These are phyloP conservation scores for Gila robusta DNA, from an alignment of 2,797 vertebrate genomes.

Conservation along the genomic window DNA sequence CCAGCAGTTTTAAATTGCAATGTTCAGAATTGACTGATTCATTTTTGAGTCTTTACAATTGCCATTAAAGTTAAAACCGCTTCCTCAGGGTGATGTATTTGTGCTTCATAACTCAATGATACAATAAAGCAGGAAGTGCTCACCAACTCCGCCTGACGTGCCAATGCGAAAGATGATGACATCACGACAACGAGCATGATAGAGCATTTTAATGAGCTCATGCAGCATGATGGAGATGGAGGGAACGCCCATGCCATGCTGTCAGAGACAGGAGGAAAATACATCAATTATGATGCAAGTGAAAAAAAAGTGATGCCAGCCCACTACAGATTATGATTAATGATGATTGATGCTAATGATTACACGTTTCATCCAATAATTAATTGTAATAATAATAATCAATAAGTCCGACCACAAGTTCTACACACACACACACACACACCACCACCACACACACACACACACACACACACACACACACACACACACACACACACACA, in stretches of 20 bases:
- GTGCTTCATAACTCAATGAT: neutral
- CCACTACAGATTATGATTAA: neutral
- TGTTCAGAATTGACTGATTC: neutral
- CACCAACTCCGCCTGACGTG: constrained; percentile 90
- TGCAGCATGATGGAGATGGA: constrained; percentile 93
- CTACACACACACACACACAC: too few species aligned
- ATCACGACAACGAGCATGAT: constrained; percentile 84
- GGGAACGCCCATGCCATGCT: constrained; percentile 92
- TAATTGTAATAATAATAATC: neutral
- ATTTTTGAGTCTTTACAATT: neutral
- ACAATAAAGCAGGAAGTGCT: neutral
- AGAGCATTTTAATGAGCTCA: constrained; percentile 91
- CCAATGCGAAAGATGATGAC: constrained; percentile 85
- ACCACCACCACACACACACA: too few species aligned
- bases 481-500: too few species aligned
- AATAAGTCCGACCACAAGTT: neutral
- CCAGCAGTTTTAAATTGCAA: neutral
- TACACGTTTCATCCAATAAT: neutral
- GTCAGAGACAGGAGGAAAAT: constrained; percentile 40
- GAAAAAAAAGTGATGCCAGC: neutral
- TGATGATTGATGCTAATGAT: neutral
- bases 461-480: too few species aligned
- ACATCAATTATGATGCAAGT: neutral
- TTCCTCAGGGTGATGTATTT: neutral
- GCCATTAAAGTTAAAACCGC: neutral